Evolutionary conservation across 2,888 invertebrate species (phyloP), one percentile per base, ranked within the genome.

Genomic region (Tiliacea citrago): DNA sequence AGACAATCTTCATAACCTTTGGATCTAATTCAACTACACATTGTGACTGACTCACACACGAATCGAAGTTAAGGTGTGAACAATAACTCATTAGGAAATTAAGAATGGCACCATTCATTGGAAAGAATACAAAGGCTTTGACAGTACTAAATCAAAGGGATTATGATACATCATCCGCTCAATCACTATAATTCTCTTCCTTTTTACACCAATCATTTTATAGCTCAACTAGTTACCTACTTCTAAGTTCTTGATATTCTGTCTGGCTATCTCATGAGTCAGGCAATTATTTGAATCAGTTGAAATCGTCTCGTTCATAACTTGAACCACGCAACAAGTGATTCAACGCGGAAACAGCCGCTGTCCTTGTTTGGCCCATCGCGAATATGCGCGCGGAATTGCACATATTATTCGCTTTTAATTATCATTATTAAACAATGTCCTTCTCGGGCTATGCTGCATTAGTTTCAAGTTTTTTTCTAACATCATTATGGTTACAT

Each of bases 321-420:
- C 91, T 89, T 91, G 84, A 66, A 60, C 85, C 86, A 86, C 81
- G 82, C 80, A 71, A 79, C 79, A 88, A 91, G 84, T 95, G 95
- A 95, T 91, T 95, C 95, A 96, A 96, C 93, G 88, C 95, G 96
- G 96, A 96, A 96, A 94, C 92, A 89, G 87, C 87, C 88, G 77
- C 86, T 92, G 95, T 94, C 96, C 96, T 96, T 96, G 95, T 95
- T 94, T 91, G 95, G 95, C 86, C 87, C 93, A 94, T 94, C 93
- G 92, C 93, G 91, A 94, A 94, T 94, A 92, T 94, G 93, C 93
- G 90, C 92, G 83, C 90, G 90, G 93, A 93, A 94, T 95, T 91
- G 90, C 90, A 90, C 89, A 93, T 92, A 94, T 93, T 93, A 93
- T 92, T 92, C 91, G 88, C 90, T 88, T 89, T 91, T 93, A 93